Conservation (phyloP, 2,888 invertebrate genomes). For the Drosophila fungiperda region DNA sequence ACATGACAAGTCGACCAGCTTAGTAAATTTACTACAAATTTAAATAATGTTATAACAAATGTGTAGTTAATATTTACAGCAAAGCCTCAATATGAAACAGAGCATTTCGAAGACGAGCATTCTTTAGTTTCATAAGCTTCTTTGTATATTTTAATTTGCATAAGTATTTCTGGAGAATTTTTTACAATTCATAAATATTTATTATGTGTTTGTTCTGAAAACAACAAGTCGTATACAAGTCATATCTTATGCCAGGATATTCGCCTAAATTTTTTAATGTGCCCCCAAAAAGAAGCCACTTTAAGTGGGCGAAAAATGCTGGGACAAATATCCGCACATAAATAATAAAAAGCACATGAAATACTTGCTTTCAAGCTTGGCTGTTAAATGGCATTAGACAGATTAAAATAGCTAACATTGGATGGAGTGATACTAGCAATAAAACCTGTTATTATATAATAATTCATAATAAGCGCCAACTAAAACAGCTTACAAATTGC, state of each 20-base stretch:
- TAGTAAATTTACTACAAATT: not conserved
- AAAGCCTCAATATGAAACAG: not conserved
- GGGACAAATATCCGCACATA: not conserved
- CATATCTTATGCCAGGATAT: not conserved
- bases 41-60: not conserved
- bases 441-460: slow-evolving; percentile 32
- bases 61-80: not conserved
- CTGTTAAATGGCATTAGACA: slow-evolving; percentile 20
- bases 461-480: slow-evolving; percentile 28
- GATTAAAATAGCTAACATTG: slow-evolving; percentile 30
- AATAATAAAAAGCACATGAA: slow-evolving; percentile 6
- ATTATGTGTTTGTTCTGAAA: not conserved
- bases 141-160: slow-evolving; percentile 5
- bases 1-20: not conserved
- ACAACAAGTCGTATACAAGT: slow-evolving; percentile 1
- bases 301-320: not conserved
- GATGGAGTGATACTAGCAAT: slow-evolving; percentile 28
- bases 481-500: slow-evolving; percentile 40
- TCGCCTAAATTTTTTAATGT: not conserved
- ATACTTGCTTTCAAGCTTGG: not conserved
- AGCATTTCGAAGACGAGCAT: not conserved
- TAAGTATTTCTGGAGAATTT: not conserved
- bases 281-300: not conserved
- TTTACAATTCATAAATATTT: slow-evolving; percentile 22
- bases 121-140: not conserved